These are phyloP conservation scores for Cheirogaleus major DNA, from an alignment of 2,797 vertebrate species.

Conservation along the genomic window DNA sequence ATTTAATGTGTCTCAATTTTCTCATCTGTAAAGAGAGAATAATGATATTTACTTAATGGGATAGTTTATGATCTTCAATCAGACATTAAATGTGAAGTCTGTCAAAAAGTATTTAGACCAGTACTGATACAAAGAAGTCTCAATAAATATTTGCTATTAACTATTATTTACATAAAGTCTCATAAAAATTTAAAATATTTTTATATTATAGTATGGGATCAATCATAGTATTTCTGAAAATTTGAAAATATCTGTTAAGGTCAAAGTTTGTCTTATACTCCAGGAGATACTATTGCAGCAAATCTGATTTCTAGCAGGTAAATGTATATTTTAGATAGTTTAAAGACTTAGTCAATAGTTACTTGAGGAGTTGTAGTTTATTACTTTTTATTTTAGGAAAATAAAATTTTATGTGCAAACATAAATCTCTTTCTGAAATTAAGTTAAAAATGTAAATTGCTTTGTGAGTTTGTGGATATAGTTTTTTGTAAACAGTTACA, in stretches of 20 bases:
- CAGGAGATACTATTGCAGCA: background rate
- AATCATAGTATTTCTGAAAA: background rate
- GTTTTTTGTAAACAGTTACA: background rate
- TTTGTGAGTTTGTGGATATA: background rate
- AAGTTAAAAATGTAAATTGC: background rate
- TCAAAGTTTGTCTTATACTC: background rate
- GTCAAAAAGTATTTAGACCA: background rate
- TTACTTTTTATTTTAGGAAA: conserved; percentile 29
- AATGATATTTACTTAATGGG: background rate
- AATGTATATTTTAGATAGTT: background rate
- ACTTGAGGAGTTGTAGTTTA: background rate
- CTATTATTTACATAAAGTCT: background rate
- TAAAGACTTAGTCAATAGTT: background rate
- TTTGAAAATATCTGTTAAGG: background rate
- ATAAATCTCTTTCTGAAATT: background rate
- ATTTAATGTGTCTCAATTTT: background rate
- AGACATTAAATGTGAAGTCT: background rate
- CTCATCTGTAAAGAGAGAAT: background rate
- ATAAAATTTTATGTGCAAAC: background rate
- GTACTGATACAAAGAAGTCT: background rate
- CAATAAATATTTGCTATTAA: background rate
- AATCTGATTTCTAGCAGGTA: background rate
- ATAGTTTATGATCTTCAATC: background rate
- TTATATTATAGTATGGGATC: background rate
- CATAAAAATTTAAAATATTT: background rate